Evolutionary conservation across 2,113 vertebrate species (phyloP).

Genomic region (Motacilla alba): DNA sequence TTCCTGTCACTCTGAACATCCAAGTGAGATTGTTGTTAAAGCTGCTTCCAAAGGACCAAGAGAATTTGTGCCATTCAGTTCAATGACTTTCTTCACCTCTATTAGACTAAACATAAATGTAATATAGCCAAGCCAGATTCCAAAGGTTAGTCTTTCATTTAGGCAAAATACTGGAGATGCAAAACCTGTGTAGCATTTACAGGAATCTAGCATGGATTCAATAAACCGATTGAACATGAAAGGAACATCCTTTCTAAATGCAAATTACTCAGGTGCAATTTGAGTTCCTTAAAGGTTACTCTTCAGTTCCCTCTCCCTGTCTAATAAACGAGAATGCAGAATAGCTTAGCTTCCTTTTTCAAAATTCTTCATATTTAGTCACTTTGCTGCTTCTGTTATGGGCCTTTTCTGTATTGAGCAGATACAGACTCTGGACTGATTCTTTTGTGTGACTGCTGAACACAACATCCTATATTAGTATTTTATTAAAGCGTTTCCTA

Average conservation of each 20-base stretch:
- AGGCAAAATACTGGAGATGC: conserved; percentile 43
- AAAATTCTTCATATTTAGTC: conserved; percentile 35
- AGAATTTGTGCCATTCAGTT: conserved; percentile 44
- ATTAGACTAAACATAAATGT: conserved; percentile 52
- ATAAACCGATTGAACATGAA: conserved; percentile 53
- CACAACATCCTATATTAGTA: conserved; percentile 3
- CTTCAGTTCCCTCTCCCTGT: conserved; percentile 10
- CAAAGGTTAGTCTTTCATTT: conserved; percentile 65
- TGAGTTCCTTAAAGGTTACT: conserved; percentile 54
- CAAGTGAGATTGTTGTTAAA: conserved; percentile 1
- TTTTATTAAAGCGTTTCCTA: conserved; percentile 2
- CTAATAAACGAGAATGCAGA: conserved; percentile 47
- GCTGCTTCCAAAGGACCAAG: conserved; percentile 20
- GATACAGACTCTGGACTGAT: conserved; percentile 8
- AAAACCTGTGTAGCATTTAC: conserved; percentile 43
- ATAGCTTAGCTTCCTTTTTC: conserved; percentile 35
- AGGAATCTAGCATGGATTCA: conserved; percentile 49
- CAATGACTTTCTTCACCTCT: conserved; percentile 49
- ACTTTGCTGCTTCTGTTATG: conserved; percentile 34
- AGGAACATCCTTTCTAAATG: conserved; percentile 60
- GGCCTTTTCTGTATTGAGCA: conserved; percentile 30
- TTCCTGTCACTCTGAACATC: conserved; percentile 22
- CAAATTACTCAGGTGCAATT: conserved; percentile 49
- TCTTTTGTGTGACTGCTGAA: conserved; percentile 30
- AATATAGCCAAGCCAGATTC: conserved; percentile 50